Base-by-base conservation (phyloP, 2,113 vertebrate genomes). In the Bubo blakistoni region DNA sequence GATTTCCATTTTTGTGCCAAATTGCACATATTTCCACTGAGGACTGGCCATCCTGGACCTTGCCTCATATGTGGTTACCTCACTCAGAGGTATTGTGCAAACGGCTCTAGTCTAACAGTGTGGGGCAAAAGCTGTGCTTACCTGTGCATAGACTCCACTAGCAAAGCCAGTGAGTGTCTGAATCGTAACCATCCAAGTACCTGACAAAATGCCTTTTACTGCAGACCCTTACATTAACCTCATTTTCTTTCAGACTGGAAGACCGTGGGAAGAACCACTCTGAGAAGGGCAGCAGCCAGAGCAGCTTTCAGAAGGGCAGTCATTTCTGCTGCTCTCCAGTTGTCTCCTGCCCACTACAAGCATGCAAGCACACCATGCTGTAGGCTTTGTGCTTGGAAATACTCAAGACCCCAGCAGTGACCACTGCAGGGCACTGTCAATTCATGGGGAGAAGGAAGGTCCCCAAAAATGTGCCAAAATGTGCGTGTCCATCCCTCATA, bases 301-400 rank as follows among this genome's bases (percentile, higher is more conserved):
- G 18, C 15, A 13, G 6, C 26, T n/a, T 51, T 44, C 63, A 6
- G 0, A 76, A 67, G 44, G 44, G 8, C 24, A 63, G 72, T 16
- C 8, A 9, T 42, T 89, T 44, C 63, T 38, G 9, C 38, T 2
- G 2, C 32, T 67, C 20, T 42, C 36, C 7, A 1, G 5, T 17
- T 58, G 14, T 25, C 36, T 81, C 49, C 71, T 88, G 62, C 65
- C 29, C 29, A 2, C 13, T 8, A 7, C 27, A 27, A 12, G 18
- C 25, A 12, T 0, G 0, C 24, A 27, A 59, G 8, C 11, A 22
- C 59, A 49, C 15, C 42, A 30, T 1, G 1, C 44, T 2, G 0
- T 2, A 36, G 38, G 42, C 29, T 89, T 81, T 2, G 0, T 0
- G 1, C 46, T 65, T 29, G 36, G 32, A 70, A 67, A 55, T 19